A percentile compares a stretch with the other conserved stretches of the same genome.
phyloP scores from a whole-genome alignment of 1,140 invertebrate genomes.

The Caenorhabditis briggsae region DNA sequence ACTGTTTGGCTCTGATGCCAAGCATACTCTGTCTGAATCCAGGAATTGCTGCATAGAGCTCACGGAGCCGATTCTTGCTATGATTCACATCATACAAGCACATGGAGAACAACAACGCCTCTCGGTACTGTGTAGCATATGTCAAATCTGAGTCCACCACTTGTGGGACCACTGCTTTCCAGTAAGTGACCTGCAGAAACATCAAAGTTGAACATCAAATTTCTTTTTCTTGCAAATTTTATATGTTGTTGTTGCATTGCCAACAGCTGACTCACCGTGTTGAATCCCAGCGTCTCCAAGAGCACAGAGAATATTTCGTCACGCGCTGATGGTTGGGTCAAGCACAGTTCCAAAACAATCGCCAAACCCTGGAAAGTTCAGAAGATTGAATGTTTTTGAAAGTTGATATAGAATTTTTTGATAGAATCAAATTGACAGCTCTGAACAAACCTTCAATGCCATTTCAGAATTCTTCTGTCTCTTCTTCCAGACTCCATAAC shows the following conservation, averaged over 20 bases:
- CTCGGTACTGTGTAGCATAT: constrained; percentile 75
- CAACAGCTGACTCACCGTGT: constrained; percentile 58
- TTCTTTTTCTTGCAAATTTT: constrained; percentile 32
- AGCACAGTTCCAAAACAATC: constrained; percentile 64
- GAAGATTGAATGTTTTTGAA: background rate
- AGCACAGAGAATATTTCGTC: constrained; percentile 59
- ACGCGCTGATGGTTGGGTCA: constrained; percentile 46
- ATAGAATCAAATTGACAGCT: too few relatives aligned
- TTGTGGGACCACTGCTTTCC: constrained; percentile 70
- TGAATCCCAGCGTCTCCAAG: constrained; percentile 58
- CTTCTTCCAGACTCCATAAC: constrained; percentile 22
- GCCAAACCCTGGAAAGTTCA: constrained; percentile 62
- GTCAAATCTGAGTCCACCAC: constrained; percentile 76
- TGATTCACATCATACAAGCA: constrained; percentile 78
- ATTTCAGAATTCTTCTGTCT: constrained; percentile 43
- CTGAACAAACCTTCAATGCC: constrained; percentile 11
- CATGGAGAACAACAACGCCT: constrained; percentile 73
- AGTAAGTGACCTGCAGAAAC: constrained; percentile 63
- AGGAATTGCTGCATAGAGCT: constrained; percentile 77
- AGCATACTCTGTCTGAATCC: constrained; percentile 76
- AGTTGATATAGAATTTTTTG: too few relatives aligned
- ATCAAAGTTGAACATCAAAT: background rate
- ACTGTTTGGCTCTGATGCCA: constrained; percentile 75
- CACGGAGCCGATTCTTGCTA: constrained; percentile 75
- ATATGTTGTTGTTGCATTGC: background rate